Evolutionary conservation across 2,113 vertebrate genomes (phyloP).

Genomic region (Otis tarda): DNA sequence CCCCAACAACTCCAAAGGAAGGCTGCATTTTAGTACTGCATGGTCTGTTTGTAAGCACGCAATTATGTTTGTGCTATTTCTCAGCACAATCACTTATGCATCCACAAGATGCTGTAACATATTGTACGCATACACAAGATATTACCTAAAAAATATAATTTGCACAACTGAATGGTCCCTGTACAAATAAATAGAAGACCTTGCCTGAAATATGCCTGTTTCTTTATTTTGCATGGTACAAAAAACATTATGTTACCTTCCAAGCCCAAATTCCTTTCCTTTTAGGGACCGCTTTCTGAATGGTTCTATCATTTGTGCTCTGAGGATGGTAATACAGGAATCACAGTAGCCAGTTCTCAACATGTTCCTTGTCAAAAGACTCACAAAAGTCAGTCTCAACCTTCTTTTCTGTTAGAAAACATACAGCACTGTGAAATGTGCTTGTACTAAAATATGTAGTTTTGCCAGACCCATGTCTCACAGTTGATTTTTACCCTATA

Average conservation of each 20-base stretch:
- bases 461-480: neutral
- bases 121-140: neutral
- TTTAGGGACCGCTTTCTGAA: neutral
- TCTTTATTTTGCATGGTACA: neutral
- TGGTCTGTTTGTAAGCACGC: neutral
- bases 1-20: neutral
- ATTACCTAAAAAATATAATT: neutral
- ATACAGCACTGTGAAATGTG: neutral
- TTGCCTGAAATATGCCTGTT: neutral
- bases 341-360: neutral
- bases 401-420: neutral
- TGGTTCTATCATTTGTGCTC: neutral
- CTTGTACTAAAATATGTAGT: neutral
- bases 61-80: neutral
- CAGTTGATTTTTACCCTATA: neutral
- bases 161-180: neutral
- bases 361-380: neutral
- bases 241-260: neutral
- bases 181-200: neutral
- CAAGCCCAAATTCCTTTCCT: neutral
- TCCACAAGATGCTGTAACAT: neutral
- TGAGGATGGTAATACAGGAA: neutral
- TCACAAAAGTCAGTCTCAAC: neutral
- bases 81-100: neutral
- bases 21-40: neutral